phyloP scores from a whole-genome alignment of 2,113 vertebrate genomes.

The Casuarius casuarius region DNA sequence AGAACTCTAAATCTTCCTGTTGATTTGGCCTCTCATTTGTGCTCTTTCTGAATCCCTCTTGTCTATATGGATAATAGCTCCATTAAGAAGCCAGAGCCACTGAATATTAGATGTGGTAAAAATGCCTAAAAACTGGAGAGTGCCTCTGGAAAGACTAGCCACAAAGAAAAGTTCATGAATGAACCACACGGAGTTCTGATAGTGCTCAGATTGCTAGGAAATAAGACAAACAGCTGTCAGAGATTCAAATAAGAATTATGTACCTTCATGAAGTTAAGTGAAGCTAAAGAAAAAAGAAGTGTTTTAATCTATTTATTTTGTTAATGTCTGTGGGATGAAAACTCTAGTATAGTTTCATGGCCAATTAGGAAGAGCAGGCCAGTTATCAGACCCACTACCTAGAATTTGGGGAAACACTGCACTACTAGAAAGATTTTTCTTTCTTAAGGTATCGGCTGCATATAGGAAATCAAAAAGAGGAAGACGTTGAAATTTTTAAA shows the following conservation, averaged over 20 bases:
- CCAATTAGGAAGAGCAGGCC: not conserved
- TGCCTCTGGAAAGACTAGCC: not conserved
- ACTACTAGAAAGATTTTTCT: not conserved
- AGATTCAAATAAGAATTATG: not conserved
- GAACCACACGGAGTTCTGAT: rapidly evolving
- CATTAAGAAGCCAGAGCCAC: not conserved
- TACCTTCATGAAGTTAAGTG: not conserved
- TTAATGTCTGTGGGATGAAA: not conserved
- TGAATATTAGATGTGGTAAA: not conserved
- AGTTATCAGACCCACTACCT: not conserved
- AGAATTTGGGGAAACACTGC: not conserved
- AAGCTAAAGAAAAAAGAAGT: not conserved
- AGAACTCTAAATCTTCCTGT: not conserved
- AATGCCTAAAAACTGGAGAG: not conserved
- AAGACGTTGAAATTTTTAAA: not conserved
- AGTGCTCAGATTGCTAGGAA: not conserved
- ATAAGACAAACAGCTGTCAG: not conserved
- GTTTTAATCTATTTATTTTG: not conserved
- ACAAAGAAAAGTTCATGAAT: not conserved
- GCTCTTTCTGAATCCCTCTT: not conserved
- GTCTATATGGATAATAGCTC: not conserved
- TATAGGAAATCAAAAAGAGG: not conserved
- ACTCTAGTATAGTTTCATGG: not conserved
- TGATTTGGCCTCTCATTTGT: not conserved
- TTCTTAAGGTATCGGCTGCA: not conserved